Evolutionary conservation across 1,140 invertebrate species (phyloP), one percentile per base, ranked within the genome.

Genomic region (Bombus impatiens): DNA sequence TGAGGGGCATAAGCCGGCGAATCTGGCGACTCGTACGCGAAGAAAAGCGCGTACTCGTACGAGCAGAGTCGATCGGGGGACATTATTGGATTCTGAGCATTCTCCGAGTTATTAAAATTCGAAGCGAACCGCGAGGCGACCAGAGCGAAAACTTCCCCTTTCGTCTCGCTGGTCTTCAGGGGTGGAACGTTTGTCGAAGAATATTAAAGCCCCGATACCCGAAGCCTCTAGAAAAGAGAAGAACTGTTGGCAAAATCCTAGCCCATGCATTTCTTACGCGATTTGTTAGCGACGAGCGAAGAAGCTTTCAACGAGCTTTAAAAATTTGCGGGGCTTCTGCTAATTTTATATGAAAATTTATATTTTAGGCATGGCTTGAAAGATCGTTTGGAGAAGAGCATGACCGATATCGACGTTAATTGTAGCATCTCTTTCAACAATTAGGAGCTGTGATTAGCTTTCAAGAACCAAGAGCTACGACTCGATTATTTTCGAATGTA

Each of bases 11-110:
- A 87, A 84, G 81, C 65, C 53, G 65, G 77, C 83, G 83, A 86
- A 84, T 84, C 71, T 67, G 70, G 65, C 18, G 67, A 65, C n/a
- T 71, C 79, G 85, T 57, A 59, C 65, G 47, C 67, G 70, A n/a
- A 59, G 47, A 62, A 22, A 47, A 35, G 37, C 37, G 53, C 37
- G 77, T 81, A 57, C 77, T 32, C 67, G 82, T 78, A 74, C 70
- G 70, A 57, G 57, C 53, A 70, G 74, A 81, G 37, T 78, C 67
- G 62, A 82, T 65, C 47, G 75, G 9, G 59, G 12, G 28, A 94
- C 94, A 94, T 95, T 95, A 95, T 95, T 95, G 94, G 94, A 95
- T 94, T 95, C 94, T 94, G 94, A 94, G 87, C 94, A 94, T 95
- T 94, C 94, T 91, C 94, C 84, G 91, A 94, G 94, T 95, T 95